A percentile compares a stretch with the other conserved stretches of the same genome.
These are phyloP conservation scores for Cerastoderma edule DNA, from an alignment of 2,888 invertebrate species.

Conservation along the genomic window DNA sequence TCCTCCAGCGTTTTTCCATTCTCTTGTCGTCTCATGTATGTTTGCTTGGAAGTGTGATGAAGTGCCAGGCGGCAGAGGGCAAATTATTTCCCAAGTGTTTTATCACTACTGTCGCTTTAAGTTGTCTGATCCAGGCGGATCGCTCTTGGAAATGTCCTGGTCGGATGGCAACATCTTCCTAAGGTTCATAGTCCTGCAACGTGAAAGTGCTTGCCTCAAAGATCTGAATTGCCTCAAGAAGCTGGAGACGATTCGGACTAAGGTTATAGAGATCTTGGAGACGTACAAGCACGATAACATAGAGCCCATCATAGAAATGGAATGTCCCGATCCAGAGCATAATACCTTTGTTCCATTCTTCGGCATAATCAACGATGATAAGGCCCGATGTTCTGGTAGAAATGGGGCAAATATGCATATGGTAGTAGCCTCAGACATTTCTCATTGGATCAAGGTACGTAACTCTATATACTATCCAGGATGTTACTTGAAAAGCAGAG, in stretches of 20 bases:
- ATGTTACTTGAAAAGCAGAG: not conserved
- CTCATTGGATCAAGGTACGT: not conserved
- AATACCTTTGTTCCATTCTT: not conserved
- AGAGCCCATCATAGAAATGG: not conserved
- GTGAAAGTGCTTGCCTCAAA: not conserved
- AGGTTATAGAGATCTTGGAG: not conserved
- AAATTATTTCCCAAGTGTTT: not conserved
- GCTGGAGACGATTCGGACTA: not conserved
- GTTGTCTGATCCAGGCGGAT: not conserved
- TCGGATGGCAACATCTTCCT: not conserved
- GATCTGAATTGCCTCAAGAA: not conserved
- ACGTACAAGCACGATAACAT: not conserved
- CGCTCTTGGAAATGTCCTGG: constrained; percentile 9
- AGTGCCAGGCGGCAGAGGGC: not conserved
- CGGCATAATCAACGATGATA: not conserved
- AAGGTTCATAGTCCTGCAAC: not conserved
- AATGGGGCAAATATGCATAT: not conserved
- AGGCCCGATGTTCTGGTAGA: not conserved
- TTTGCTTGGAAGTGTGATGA: not conserved
- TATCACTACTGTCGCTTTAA: constrained; percentile 13
- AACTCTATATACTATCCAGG: not conserved
- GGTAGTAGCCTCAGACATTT: not conserved
- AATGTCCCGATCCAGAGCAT: not conserved
- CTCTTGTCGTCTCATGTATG: constrained; percentile 1
- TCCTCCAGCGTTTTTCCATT: constrained; percentile 9